Evolutionary conservation across 2,888 invertebrate species (phyloP).

Genomic region (Sinhomidia bicolor): DNA sequence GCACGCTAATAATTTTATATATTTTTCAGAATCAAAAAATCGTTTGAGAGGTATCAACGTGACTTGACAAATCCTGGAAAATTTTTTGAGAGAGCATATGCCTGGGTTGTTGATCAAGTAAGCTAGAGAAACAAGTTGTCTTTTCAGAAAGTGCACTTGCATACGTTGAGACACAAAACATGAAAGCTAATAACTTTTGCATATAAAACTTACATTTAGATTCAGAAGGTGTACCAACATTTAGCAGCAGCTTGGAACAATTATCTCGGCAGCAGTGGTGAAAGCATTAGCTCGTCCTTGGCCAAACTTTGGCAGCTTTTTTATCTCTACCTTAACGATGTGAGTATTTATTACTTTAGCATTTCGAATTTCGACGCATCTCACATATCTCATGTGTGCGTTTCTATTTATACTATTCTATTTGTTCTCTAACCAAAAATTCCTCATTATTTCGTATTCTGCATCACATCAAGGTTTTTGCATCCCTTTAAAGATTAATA

Average conservation of each 20-base stretch:
- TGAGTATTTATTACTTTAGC: slow-evolving; percentile 50
- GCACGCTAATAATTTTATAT: neutral
- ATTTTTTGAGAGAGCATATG: slow-evolving; percentile 75
- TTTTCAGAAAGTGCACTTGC: neutral
- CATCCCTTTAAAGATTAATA: too few species aligned
- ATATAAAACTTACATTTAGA: slow-evolving; percentile 54
- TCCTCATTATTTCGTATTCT: too few species aligned
- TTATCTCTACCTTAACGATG: slow-evolving; percentile 55
- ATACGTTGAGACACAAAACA: neutral
- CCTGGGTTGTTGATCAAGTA: slow-evolving; percentile 77
- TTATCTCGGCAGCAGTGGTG: slow-evolving; percentile 63
- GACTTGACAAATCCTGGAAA: slow-evolving; percentile 75
- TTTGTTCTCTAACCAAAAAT: too few species aligned
- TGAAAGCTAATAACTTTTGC: slow-evolving; percentile 8
- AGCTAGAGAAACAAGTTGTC: neutral
- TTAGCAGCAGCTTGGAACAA: slow-evolving; percentile 74
- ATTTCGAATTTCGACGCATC: too few species aligned
- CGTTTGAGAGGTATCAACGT: slow-evolving; percentile 64
- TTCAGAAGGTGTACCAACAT: slow-evolving; percentile 72
- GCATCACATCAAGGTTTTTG: too few species aligned
- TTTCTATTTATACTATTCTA: too few species aligned
- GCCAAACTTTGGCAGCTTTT: slow-evolving; percentile 54
- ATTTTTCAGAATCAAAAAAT: slow-evolving; percentile 42
- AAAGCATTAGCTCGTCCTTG: slow-evolving; percentile 49
- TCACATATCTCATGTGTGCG: too few species aligned